phyloP scores from a whole-genome alignment of 2,113 vertebrate genomes.

The Cynopterus brachyotis region DNA sequence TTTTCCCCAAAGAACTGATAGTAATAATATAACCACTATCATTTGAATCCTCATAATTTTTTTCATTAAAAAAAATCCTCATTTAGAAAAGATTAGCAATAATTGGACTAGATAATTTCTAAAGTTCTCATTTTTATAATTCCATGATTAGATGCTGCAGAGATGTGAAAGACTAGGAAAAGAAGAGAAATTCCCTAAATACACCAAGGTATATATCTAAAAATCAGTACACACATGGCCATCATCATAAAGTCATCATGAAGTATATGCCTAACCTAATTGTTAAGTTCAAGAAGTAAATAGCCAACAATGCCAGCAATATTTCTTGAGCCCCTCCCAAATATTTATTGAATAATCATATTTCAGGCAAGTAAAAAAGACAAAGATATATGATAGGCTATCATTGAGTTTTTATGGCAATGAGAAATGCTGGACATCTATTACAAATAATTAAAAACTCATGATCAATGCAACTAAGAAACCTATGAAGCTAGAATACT shows the following conservation, averaged over 20 bases:
- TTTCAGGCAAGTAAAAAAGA: neutral
- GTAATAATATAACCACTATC: neutral
- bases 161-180: neutral
- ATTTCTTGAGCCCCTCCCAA: neutral
- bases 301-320: neutral
- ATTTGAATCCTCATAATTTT: neutral
- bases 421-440: neutral
- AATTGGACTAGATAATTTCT: neutral
- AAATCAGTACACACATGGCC: neutral
- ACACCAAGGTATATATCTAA: neutral
- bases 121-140: neutral
- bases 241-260: no score
- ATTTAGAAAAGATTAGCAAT: neutral
- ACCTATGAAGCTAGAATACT: neutral
- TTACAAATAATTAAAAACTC: neutral
- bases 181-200: neutral
- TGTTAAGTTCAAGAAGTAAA: neutral
- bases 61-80: neutral
- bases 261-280: neutral
- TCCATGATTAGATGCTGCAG: neutral
- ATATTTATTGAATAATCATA: neutral
- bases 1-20: neutral
- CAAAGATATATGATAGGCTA: neutral
- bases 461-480: neutral
- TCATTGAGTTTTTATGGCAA: neutral